Evolutionary conservation across 2,888 invertebrate species (phyloP).

Genomic region (Spisula solida): DNA sequence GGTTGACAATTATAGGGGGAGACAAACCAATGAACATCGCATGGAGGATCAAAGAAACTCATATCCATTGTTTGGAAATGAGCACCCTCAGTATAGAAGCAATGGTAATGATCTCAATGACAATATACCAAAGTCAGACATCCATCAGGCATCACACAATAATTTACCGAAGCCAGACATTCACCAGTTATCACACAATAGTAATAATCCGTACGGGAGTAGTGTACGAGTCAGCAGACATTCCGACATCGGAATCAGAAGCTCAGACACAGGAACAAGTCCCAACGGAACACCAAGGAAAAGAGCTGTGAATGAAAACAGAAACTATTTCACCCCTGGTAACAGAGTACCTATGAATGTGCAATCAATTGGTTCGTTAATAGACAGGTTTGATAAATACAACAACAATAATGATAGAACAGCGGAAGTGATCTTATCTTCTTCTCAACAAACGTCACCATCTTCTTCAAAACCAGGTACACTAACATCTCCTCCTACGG

Average conservation of each 20-base stretch:
- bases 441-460: constrained; percentile 29
- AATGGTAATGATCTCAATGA: constrained; percentile 13
- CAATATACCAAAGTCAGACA: neutral
- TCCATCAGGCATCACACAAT: neutral
- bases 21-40: constrained; percentile 12
- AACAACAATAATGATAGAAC: constrained; percentile 54
- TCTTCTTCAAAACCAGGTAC: constrained; percentile 42
- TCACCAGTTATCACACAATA: constrained; percentile 16
- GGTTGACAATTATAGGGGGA: constrained; percentile 15
- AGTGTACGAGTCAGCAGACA: neutral
- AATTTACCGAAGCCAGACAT: neutral
- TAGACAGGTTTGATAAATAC: constrained; percentile 79
- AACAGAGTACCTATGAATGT: constrained; percentile 68
- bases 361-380: constrained; percentile 76
- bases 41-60: constrained; percentile 18
- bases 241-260: constrained; percentile 7
- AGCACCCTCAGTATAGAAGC: constrained; percentile 30
- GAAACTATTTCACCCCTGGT: constrained; percentile 59
- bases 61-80: constrained; percentile 25
- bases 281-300: constrained; percentile 45
- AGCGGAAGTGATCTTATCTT: constrained; percentile 36
- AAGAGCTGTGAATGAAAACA: constrained; percentile 47
- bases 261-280: neutral
- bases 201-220: constrained; percentile 35
- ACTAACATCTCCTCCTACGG: constrained; percentile 80